phyloP scores from a whole-genome alignment of 2,888 invertebrate species.

The Rhopalosiphum nymphaeae region DNA sequence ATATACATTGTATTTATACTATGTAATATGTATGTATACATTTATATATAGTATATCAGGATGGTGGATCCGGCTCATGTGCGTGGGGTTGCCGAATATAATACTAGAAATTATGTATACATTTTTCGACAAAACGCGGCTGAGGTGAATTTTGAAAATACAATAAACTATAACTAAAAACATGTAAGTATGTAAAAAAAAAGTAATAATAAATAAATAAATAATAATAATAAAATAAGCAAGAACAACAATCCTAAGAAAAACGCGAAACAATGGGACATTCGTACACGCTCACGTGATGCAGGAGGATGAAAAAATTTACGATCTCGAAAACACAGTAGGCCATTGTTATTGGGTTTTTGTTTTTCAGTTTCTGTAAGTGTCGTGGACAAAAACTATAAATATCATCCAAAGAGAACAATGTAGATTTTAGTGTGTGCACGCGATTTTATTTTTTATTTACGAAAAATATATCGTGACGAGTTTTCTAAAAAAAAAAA shows the following conservation, averaged over 20 bases:
- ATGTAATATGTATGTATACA: neutral
- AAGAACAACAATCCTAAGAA: conserved; percentile 46
- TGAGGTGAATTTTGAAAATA: conserved; percentile 32
- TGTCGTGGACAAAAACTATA: conserved; percentile 56
- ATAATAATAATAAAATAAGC: conserved; percentile 38
- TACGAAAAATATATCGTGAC: conserved; percentile 52
- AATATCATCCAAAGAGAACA: conserved; percentile 52
- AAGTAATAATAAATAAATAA: conserved; percentile 10
- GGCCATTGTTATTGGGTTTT: conserved; percentile 60
- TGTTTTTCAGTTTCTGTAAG: conserved; percentile 45
- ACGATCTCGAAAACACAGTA: conserved; percentile 65
- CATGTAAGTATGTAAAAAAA: neutral
- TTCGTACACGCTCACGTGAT: conserved; percentile 7
- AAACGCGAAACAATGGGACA: conserved; percentile 60
- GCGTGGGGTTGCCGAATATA: neutral
- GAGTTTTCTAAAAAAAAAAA: neutral
- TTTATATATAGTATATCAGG: neutral
- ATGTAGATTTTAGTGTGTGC: conserved; percentile 34
- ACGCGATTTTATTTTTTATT: conserved; percentile 24
- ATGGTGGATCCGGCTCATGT: neutral
- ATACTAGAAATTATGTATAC: neutral
- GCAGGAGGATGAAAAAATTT: conserved; percentile 52
- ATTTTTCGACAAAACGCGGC: neutral
- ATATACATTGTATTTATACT: neutral
- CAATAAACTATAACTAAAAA: conserved; percentile 25